Evolutionary conservation across 2,797 vertebrate species (phyloP).

Genomic region (Galago senegalensis): DNA sequence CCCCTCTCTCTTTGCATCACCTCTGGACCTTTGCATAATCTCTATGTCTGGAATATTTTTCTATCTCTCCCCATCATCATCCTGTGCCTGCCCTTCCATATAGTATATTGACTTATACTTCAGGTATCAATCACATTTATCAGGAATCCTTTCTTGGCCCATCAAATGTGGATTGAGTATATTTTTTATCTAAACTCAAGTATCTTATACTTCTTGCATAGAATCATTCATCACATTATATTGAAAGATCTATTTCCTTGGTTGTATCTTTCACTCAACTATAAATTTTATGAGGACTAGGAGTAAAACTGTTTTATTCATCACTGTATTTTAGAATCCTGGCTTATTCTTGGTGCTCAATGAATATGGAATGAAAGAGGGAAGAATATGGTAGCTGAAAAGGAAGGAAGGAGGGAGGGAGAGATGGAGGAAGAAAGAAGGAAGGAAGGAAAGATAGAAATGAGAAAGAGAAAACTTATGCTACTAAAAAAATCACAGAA

Average conservation of each 20-base stretch:
- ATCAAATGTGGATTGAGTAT: background rate
- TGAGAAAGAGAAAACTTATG: background rate
- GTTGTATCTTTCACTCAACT: slow-evolving; percentile 29
- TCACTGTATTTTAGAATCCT: slow-evolving; percentile 40
- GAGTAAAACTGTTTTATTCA: slow-evolving; percentile 57
- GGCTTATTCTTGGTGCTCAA: slow-evolving; percentile 40
- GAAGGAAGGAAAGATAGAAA: background rate
- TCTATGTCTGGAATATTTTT: slow-evolving; percentile 17
- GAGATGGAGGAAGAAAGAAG: background rate
- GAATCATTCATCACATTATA: slow-evolving; percentile 15
- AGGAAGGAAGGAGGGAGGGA: background rate
- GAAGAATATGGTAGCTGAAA: background rate
- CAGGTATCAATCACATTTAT: slow-evolving; percentile 39
- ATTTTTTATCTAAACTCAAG: slow-evolving; percentile 60
- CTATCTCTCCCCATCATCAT: background rate
- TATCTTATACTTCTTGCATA: slow-evolving; percentile 33
- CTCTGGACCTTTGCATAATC: background rate
- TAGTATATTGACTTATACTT: background rate
- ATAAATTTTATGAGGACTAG: background rate
- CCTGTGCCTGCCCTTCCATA: background rate
- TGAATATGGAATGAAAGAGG: slow-evolving; percentile 46
- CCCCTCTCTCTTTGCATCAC: background rate
- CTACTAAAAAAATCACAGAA: slow-evolving; percentile 46
- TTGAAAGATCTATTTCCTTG: slow-evolving; percentile 49
- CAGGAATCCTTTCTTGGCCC: slow-evolving; percentile 12